These are phyloP conservation scores for Xenopus laevis DNA, from an alignment of 2,113 vertebrate genomes.

Conservation along the genomic window DNA sequence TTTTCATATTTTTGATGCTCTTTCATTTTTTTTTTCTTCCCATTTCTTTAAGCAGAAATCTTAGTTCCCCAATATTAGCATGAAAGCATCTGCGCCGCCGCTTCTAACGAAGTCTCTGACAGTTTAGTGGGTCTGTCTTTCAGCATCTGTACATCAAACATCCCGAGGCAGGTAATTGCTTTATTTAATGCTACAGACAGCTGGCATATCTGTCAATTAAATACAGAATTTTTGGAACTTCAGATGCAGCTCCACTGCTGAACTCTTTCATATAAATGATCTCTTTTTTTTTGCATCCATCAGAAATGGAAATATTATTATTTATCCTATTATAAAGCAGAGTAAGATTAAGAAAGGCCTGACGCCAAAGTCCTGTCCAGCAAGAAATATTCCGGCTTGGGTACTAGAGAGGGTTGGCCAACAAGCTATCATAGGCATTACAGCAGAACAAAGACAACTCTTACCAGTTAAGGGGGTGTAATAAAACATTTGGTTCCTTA, in stretches of 20 bases:
- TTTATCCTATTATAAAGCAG: neutral
- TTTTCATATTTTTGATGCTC: neutral
- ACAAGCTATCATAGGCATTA: too few relatives aligned
- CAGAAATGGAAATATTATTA: neutral
- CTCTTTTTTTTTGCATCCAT: neutral
- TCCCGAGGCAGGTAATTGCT: conserved; percentile 25
- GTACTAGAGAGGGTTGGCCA: too few relatives aligned
- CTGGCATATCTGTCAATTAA: conserved; percentile 31
- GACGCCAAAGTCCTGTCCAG: too few relatives aligned
- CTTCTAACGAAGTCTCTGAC: conserved; percentile 15
- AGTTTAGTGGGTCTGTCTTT: conserved; percentile 10
- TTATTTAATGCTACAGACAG: conserved; percentile 23
- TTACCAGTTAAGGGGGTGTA: too few relatives aligned
- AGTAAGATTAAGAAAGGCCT: too few relatives aligned
- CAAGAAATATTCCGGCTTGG: too few relatives aligned
- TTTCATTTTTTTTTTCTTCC: neutral
- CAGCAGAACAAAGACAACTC: too few relatives aligned
- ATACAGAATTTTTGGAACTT: conserved; percentile 4
- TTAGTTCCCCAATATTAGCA: neutral
- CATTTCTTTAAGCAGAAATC: neutral
- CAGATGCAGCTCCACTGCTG: neutral
- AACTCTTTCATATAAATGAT: neutral
- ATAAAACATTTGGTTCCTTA: too few relatives aligned
- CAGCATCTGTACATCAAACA: conserved; percentile 15
- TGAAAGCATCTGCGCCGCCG: conserved; percentile 18